Evolutionary conservation across 2,113 vertebrate species (phyloP).

Genomic region (Rhynchomys soricoides): DNA sequence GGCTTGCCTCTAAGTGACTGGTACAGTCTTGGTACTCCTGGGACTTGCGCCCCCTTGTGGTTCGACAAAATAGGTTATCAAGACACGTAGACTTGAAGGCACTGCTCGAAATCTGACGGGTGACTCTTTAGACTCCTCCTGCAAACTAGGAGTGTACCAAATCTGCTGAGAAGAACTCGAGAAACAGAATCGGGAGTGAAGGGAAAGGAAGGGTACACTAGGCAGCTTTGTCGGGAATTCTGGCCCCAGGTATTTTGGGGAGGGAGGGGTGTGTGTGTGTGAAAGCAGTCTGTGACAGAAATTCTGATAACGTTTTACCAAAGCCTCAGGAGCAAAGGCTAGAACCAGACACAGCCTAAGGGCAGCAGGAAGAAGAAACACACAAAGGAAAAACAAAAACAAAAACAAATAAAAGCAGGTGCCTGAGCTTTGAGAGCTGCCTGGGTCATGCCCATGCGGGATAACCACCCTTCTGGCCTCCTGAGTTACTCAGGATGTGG

Average conservation of each 20-base stretch:
- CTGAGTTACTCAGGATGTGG: accelerated
- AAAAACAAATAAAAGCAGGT: background rate
- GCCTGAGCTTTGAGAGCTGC: background rate
- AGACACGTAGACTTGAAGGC: background rate
- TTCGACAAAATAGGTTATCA: constrained; percentile 13
- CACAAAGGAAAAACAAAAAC: background rate
- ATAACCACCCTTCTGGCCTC: accelerated
- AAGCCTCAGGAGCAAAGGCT: background rate
- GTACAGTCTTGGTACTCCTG: background rate
- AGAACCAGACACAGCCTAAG: background rate
- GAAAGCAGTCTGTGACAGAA: background rate
- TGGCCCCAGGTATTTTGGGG: background rate
- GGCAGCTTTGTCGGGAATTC: background rate
- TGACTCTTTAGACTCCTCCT: background rate
- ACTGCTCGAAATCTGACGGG: background rate
- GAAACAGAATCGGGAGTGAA: background rate
- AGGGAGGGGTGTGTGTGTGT: background rate
- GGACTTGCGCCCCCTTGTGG: constrained; percentile 55
- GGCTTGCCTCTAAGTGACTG: background rate
- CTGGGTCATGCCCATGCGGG: background rate
- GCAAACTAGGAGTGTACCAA: background rate
- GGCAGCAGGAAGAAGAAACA: background rate
- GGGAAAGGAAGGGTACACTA: background rate
- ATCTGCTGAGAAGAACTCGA: background rate
- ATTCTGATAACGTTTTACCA: background rate